A percentile compares a stretch with the other conserved stretches of the same genome.
Conservation (phyloP, 2,888 invertebrate species). For the Polymixis flavicincta region DNA sequence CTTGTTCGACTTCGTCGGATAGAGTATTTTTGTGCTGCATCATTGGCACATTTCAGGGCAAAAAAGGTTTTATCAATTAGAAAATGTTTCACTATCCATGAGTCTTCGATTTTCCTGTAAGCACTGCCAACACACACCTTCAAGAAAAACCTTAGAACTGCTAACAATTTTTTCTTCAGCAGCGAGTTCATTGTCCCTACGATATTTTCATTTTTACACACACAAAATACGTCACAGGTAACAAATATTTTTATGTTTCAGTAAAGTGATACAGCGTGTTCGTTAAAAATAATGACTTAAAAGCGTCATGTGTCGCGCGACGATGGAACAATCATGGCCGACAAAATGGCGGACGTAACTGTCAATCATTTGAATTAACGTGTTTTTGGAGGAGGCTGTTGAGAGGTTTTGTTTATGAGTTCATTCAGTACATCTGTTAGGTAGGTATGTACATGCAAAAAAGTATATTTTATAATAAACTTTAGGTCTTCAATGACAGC, state of each 20-base stretch:
- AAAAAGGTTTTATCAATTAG: background rate
- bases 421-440: background rate
- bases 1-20: too few relatives aligned
- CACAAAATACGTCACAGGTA: slow-evolving; percentile 23
- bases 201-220: slow-evolving; percentile 15
- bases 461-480: too few relatives aligned
- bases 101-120: background rate
- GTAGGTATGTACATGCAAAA: too few relatives aligned
- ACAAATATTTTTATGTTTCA: slow-evolving; percentile 50
- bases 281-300: slow-evolving; percentile 70
- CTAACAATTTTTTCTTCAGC: slow-evolving; percentile 9
- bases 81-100: background rate
- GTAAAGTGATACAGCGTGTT: slow-evolving; percentile 61
- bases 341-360: slow-evolving; percentile 49
- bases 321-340: slow-evolving; percentile 55
- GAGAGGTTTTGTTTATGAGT: slow-evolving; percentile 2
- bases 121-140: background rate
- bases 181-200: background rate
- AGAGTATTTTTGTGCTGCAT: background rate
- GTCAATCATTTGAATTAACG: slow-evolving; percentile 57
- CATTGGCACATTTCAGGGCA: background rate
- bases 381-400: slow-evolving; percentile 2
- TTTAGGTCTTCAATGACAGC: too few relatives aligned
- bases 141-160: background rate
- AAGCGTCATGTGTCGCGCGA: slow-evolving; percentile 58